These are phyloP conservation scores for Tenualosa ilisha DNA, from an alignment of 2,797 vertebrate species.

Conservation along the genomic window DNA sequence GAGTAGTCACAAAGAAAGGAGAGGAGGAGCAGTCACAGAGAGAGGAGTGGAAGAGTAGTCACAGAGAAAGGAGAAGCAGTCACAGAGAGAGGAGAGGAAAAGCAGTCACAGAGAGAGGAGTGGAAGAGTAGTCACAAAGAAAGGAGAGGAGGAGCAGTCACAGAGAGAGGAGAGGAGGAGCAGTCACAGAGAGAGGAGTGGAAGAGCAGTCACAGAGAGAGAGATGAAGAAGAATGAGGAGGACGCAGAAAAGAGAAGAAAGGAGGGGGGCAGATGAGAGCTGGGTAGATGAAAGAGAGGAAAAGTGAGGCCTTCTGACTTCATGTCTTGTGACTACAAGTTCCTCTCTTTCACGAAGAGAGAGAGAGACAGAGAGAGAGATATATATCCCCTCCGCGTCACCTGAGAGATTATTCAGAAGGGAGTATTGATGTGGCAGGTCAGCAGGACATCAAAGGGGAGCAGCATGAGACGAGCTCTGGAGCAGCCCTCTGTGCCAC, in stretches of 20 bases:
- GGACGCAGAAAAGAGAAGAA: not conserved
- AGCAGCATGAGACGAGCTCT: not conserved
- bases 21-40: too few species aligned
- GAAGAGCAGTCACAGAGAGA: not conserved
- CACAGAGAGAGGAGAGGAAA: too few species aligned
- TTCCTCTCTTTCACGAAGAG: conserved; percentile 5
- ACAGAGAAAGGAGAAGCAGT: too few species aligned
- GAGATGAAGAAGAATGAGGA: not conserved
- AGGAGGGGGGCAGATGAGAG: not conserved
- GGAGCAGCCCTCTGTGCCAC: not conserved
- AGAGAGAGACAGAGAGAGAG: conserved; percentile 17
- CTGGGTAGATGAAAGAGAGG: not conserved
- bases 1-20: too few species aligned
- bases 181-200: too few species aligned
- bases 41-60: too few species aligned
- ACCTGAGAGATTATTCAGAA: not conserved
- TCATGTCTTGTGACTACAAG: not conserved
- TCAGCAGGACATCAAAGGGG: conserved; percentile 11
- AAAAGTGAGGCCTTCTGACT: not conserved
- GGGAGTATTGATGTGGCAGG: conserved; percentile 12
- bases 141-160: not conserved
- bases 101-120: too few species aligned
- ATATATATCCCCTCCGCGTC: not conserved
- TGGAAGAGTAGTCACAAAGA: not conserved
- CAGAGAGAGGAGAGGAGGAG: not conserved